Conservation (phyloP, 2,797 vertebrate genomes). For the Gouania willdenowi region DNA sequence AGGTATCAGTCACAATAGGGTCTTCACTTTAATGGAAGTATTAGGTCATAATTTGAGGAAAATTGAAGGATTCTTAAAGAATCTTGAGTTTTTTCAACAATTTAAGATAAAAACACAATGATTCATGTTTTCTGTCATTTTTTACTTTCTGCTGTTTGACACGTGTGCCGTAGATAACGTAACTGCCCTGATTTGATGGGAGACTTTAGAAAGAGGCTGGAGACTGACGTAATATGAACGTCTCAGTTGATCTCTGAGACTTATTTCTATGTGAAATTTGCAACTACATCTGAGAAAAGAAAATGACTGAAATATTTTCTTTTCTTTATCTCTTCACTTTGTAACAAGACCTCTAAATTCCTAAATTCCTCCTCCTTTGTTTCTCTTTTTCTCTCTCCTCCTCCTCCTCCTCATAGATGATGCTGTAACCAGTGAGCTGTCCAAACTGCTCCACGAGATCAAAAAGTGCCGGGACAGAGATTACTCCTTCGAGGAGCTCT, state of each 20-base stretch:
- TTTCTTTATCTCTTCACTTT: no score
- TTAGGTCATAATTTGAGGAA: no score
- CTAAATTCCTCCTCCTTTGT: neutral
- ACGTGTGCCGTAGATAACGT: no score
- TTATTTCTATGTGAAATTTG: constrained; percentile 1
- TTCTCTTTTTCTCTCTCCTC: constrained; percentile 22
- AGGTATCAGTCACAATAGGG: no score
- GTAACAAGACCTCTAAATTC: neutral
- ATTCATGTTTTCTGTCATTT: no score
- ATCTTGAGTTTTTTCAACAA: no score
- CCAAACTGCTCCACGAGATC: constrained; percentile 93
- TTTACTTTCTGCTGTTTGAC: no score
- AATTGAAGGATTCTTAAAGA: no score
- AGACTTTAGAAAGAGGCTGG: constrained; percentile 4
- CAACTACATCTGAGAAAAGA: neutral
- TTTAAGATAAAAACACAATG: no score
- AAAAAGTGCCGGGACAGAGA: constrained; percentile 93
- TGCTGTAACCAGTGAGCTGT: constrained; percentile 90
- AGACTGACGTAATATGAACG: constrained; percentile 28
- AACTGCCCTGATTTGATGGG: constrained; percentile 32
- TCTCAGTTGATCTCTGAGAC: constrained; percentile 5
- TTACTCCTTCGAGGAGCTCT: constrained; percentile 94
- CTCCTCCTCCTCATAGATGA: constrained; percentile 74
- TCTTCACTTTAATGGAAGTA: no score
- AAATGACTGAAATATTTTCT: neutral